Percentiles rank a stretch among this genome's conserved stretches.
These are phyloP conservation scores for Cacatua alba DNA, from an alignment of 2,113 vertebrate species.

Conservation along the genomic window DNA sequence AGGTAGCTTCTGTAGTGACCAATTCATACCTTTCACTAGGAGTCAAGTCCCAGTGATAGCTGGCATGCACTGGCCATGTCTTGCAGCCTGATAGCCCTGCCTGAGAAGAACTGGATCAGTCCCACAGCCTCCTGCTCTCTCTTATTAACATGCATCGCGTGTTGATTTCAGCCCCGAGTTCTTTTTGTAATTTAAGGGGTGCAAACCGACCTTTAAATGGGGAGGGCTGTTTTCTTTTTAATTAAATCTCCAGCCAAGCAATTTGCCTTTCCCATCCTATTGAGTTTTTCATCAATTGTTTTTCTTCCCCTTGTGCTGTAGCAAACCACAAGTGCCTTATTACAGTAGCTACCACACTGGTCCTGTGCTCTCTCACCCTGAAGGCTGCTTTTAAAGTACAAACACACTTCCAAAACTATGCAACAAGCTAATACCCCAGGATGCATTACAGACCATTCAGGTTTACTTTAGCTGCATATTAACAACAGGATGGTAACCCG, in stretches of 20 bases:
- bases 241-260: conserved; percentile 76
- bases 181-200: conserved; percentile 61
- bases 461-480: conserved; percentile 7
- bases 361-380: conserved; percentile 24
- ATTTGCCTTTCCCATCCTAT: conserved; percentile 73
- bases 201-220: conserved; percentile 63
- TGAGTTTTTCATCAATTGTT: conserved; percentile 75
- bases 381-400: conserved; percentile 60
- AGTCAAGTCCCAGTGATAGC: not conserved
- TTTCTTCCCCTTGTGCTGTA: conserved; percentile 43
- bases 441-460: not conserved
- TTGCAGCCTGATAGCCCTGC: not conserved
- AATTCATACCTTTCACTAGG: not conserved
- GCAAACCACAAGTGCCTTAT: conserved; percentile 70
- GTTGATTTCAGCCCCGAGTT: conserved; percentile 17
- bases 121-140: not conserved
- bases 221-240: conserved; percentile 71
- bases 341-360: conserved; percentile 43
- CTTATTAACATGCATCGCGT: conserved; percentile 27
- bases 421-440: conserved; percentile 20
- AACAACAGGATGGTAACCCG: not conserved
- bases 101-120: not conserved
- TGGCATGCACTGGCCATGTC: not conserved
- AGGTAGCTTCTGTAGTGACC: not conserved
- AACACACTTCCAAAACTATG: not conserved